Base-by-base conservation (phyloP, 1,140 invertebrate species). In the Temnothorax nylanderi region DNA sequence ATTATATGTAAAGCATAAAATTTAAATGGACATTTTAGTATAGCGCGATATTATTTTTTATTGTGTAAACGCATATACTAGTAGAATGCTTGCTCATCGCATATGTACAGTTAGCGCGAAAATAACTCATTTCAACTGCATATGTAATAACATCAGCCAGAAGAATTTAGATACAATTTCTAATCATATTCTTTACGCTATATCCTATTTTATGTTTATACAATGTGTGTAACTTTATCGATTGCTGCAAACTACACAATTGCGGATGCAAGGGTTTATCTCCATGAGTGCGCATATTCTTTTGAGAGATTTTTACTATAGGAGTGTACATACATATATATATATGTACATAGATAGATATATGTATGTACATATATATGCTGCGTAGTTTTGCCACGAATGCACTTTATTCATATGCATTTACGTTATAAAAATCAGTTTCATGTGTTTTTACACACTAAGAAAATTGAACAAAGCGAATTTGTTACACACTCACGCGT, bases 191-290 rank as follows among this genome's bases (percentile, higher is more conserved):
- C 13, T 80, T 80, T 80, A 84, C 26, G 26, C 54, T 84, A 84
- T 47, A 84, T 74, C 4, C 26, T 82, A 82, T 82, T 54, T 82
- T 60, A 60, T 60, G 54, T 84, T 84, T 84, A 84, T 84, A 84
- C 54, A 84, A 37, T 49, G 8, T 64, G 8, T 81, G 65, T 60
- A 82, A 82, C 26, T 72, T 54, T n/a, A 32, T 84, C 49, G 21
- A 56, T 74, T 47, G 69, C 54, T 74, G 80, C 54, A 84, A 75
- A 82, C 67, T 82, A 82, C 80, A 71, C 65, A 60, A 62, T 62
- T 77, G 41, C 44, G 54, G 18, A 74, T 75, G 54, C 72, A 72
- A 75, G 69, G n/a, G 8, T 75, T 84, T 60, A 18, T 60, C 67
- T 82, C 18, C 56, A 84, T 34, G 65, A 69, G 34, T 74, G 37